A percentile compares a stretch with the other conserved stretches of the same genome.
These are phyloP conservation scores for Eremophila alpestris DNA, from an alignment of 2,797 vertebrate genomes.

Conservation along the genomic window DNA sequence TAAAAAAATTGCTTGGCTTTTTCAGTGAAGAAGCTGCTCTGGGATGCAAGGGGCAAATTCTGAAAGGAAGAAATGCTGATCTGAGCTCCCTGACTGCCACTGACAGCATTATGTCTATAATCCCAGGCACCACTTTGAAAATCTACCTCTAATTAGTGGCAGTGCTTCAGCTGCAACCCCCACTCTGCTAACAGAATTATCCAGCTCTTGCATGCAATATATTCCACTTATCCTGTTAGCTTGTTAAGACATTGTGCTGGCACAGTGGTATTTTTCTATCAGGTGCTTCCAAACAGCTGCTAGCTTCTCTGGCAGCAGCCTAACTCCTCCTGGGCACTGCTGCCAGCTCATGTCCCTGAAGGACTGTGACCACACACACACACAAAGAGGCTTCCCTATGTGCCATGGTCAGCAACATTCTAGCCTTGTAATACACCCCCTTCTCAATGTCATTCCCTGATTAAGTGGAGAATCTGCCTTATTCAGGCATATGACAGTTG, in stretches of 20 bases:
- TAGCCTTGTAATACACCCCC: not conserved
- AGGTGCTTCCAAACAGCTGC: not conserved
- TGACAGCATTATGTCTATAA: slow-evolving; percentile 6
- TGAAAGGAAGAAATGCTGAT: not conserved
- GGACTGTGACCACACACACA: not conserved
- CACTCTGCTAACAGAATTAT: slow-evolving; percentile 30
- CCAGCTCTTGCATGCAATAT: slow-evolving; percentile 4
- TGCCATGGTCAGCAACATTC: not conserved
- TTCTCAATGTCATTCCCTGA: not conserved
- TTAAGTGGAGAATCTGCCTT: not conserved
- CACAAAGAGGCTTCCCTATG: not conserved
- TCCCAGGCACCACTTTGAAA: slow-evolving; percentile 23
- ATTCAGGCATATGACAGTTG: not conserved
- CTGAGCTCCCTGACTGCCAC: not conserved
- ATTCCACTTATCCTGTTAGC: slow-evolving; percentile 38
- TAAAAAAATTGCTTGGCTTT: not conserved
- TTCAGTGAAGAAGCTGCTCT: not conserved
- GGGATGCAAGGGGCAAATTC: not conserved
- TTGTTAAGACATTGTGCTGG: slow-evolving; percentile 9
- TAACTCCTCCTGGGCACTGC: not conserved
- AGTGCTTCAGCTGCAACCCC: not conserved
- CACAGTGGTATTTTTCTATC: not conserved
- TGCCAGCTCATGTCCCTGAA: accelerated
- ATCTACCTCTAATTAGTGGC: slow-evolving; percentile 23
- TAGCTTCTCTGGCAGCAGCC: not conserved